Conservation (phyloP, 1,140 invertebrate genomes). For the Agrilus planipennis region DNA sequence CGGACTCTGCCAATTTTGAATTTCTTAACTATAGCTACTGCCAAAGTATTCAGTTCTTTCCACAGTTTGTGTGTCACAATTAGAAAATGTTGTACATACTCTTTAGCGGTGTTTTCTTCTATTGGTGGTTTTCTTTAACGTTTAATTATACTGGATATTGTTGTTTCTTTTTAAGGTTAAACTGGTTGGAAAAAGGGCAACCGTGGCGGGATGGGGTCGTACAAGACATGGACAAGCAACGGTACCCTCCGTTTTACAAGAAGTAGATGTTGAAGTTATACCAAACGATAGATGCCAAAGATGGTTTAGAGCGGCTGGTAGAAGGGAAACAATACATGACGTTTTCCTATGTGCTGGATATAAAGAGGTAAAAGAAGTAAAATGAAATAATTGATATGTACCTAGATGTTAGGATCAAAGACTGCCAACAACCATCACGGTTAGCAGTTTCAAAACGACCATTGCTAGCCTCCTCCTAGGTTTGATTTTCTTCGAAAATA, state of each 20-base stretch:
- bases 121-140: background rate
- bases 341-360: conserved; percentile 90
- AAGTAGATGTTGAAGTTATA: conserved; percentile 79
- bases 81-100: too few relatives aligned
- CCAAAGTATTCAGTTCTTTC: too few relatives aligned
- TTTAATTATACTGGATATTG: background rate
- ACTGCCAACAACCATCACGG: too few relatives aligned
- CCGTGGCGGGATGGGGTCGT: conserved; percentile 82
- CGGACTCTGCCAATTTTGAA: too few relatives aligned
- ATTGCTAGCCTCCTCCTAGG: too few relatives aligned
- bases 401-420: too few relatives aligned
- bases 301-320: conserved; percentile 81
- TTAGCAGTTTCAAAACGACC: too few relatives aligned
- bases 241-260: conserved; percentile 58
- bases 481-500: too few relatives aligned
- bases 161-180: conserved; percentile 36
- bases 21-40: too few relatives aligned
- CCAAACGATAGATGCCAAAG: conserved; percentile 81
- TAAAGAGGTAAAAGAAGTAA: conserved; percentile 66
- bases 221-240: conserved; percentile 73
- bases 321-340: conserved; percentile 82
- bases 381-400: conserved; percentile 11
- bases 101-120: too few relatives aligned
- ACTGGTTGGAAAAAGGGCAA: conserved; percentile 69
- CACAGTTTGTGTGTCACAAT: too few relatives aligned